These are phyloP conservation scores for Meta bourneti DNA, from an alignment of 2,888 invertebrate genomes.

Conservation along the genomic window DNA sequence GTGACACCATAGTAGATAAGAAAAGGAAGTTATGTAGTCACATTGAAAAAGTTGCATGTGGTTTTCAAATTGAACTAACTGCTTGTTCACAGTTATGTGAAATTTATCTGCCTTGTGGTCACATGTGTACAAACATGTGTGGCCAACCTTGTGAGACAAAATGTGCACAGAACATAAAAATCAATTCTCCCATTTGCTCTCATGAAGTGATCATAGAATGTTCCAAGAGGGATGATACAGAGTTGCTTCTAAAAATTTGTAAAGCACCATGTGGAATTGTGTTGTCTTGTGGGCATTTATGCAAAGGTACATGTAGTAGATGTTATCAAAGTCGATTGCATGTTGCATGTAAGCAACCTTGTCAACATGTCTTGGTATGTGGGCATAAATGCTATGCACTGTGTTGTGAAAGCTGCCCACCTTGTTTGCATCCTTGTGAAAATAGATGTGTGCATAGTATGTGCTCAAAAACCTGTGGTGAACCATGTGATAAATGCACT, in stretches of 20 bases:
- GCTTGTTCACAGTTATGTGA: slow-evolving; percentile 79
- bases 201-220: slow-evolving; percentile 47
- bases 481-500: slow-evolving; percentile 80
- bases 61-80: slow-evolving; percentile 13
- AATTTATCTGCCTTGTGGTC: slow-evolving; percentile 79
- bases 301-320: slow-evolving; percentile 80
- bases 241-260: slow-evolving; percentile 75
- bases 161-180: slow-evolving; percentile 4
- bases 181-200: slow-evolving; percentile 43
- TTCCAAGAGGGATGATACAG: slow-evolving; percentile 22
- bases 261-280: slow-evolving; percentile 77
- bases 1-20: slow-evolving; percentile 38
- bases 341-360: slow-evolving; percentile 79
- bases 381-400: slow-evolving; percentile 80
- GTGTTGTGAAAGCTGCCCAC: slow-evolving; percentile 81
- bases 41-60: slow-evolving; percentile 64
- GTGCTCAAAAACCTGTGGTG: slow-evolving; percentile 79
- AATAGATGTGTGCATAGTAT: slow-evolving; percentile 79
- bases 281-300: slow-evolving; percentile 79
- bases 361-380: slow-evolving; percentile 80
- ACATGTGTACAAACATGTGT: slow-evolving; percentile 79
- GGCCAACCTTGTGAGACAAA: slow-evolving; percentile 78
- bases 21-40: slow-evolving; percentile 74
- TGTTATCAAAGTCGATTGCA: slow-evolving; percentile 81
- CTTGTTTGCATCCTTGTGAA: slow-evolving; percentile 80